phyloP scores from a whole-genome alignment of 2,113 vertebrate species.

The Callithrix jacchus region DNA sequence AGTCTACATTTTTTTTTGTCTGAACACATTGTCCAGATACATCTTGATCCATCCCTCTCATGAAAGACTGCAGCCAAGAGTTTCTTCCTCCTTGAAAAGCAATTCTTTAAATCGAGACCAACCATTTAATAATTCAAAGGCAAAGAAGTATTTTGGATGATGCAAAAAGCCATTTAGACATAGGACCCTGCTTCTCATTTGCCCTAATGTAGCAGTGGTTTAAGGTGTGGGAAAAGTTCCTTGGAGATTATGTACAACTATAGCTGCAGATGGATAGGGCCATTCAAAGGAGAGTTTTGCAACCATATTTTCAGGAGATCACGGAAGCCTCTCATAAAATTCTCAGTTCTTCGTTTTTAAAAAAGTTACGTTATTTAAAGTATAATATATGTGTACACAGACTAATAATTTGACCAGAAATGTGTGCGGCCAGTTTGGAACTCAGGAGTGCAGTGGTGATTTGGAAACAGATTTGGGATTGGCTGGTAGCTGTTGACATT shows the following conservation, averaged over 20 bases:
- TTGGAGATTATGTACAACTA: background rate
- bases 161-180: background rate
- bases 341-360: background rate
- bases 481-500: background rate
- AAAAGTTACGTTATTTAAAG: background rate
- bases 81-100: constrained; percentile 35
- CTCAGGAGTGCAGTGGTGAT: too few relatives aligned
- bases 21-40: constrained; percentile 48
- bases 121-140: constrained; percentile 46
- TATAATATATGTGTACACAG: background rate
- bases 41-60: constrained; percentile 32
- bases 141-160: background rate
- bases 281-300: background rate
- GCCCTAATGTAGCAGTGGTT: background rate
- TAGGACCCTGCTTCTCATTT: background rate
- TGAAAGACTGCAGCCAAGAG: constrained; percentile 35
- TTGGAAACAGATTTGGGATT: background rate
- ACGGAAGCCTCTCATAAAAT: background rate
- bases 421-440: background rate
- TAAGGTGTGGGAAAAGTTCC: background rate
- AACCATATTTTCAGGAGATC: background rate
- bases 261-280: background rate
- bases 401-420: background rate
- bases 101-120: constrained; percentile 62
- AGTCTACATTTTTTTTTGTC: constrained; percentile 31